Base-by-base conservation (phyloP, 2,113 vertebrate genomes). In the Xenopus laevis region DNA sequence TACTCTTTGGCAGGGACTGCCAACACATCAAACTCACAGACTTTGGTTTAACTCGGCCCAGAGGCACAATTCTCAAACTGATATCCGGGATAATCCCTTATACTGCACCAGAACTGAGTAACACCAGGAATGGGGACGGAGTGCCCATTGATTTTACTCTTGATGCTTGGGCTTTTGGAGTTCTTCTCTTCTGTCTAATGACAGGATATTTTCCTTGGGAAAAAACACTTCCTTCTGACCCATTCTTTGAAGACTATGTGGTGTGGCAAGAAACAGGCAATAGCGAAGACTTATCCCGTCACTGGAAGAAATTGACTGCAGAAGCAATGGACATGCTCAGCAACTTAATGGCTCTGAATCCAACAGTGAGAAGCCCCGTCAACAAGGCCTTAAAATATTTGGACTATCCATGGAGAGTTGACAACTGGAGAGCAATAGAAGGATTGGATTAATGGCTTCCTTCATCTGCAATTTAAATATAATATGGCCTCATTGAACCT, bases 151-250 rank as follows among this genome's bases (percentile, higher is more conserved):
- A 97, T 71, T 82, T 91, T 0, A 92, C 92, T 78, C 81, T 98
- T 81, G 96, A 98, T 0, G 93, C 94, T 6, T 98, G 95, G 94
- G 95, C 96, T 0, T 94, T 98, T 0, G 96, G 93, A 0, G 95
- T 98, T 68, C 86, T 98, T 61, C 89, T 98, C 11, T 98, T 97
- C 85, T 97, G 95, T 82, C 90, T 98, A 20, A 93, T 98, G 60
- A 98, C 96, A 0, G 96, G 96, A 40, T 96, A 94, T 82, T 98
- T 98, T 82, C 96, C 96, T 74, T 98, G 96, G 96, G 96, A 98
- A 74, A 82, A 88, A 82, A 96, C 93, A 68, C 77, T 88, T 71
- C 83, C 85, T 0, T 67, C 85, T 0, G 95, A 98, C 63, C 91
- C 93, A 70, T 98, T 95, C 86, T 98, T 94, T n/a, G 88, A 92